These are phyloP conservation scores for Seira sanloemensis DNA, from an alignment of 2,888 invertebrate species.

Conservation along the genomic window DNA sequence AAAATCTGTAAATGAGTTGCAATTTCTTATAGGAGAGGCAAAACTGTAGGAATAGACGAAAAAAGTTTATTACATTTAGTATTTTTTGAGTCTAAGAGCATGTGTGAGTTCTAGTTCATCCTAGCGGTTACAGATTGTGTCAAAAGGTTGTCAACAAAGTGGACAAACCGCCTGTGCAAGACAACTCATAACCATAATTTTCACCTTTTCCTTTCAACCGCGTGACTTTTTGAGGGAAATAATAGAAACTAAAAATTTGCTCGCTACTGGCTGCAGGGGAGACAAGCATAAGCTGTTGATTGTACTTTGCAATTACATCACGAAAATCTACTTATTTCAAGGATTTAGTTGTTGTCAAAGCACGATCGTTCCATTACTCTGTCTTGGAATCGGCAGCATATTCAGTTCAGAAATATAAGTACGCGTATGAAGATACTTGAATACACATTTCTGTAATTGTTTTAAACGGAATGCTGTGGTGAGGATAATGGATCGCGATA, in stretches of 20 bases:
- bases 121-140: neutral
- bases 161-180: too few relatives aligned
- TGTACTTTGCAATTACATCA: neutral
- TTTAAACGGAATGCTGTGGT: neutral
- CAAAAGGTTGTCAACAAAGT: slow-evolving; percentile 10
- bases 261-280: too few relatives aligned
- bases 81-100: neutral
- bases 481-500: neutral
- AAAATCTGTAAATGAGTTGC: neutral
- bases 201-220: too few relatives aligned
- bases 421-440: too few relatives aligned
- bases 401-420: too few relatives aligned
- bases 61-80: neutral
- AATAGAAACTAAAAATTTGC: too few relatives aligned
- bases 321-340: slow-evolving; percentile 1
- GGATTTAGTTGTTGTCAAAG: neutral
- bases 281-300: too few relatives aligned
- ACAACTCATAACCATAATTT: too few relatives aligned
- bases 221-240: too few relatives aligned
- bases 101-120: neutral
- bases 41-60: neutral
- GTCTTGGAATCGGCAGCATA: too few relatives aligned
- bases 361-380: neutral
- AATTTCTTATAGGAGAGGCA: neutral
- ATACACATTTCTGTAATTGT: neutral